Evolutionary conservation across 1,140 invertebrate genomes (phyloP).

Genomic region (Mya arenaria): DNA sequence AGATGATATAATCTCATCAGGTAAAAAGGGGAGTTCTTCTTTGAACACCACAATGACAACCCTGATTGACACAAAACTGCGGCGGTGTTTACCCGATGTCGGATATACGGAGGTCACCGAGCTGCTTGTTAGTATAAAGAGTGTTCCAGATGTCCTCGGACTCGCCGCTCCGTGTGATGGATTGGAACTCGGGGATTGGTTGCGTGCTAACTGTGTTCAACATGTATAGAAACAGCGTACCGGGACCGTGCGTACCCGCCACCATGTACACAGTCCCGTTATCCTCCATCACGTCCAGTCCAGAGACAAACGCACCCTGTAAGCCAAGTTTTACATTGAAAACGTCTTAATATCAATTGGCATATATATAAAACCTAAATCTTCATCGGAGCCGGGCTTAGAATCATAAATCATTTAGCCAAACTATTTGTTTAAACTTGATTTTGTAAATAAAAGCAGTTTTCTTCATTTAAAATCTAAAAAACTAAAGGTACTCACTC

Average conservation of each 20-base stretch:
- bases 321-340: background rate
- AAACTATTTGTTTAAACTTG: background rate
- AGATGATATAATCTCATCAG: background rate
- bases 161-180: constrained; percentile 15
- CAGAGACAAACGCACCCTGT: constrained; percentile 37
- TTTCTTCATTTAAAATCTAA: background rate
- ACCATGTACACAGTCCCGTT: constrained; percentile 42
- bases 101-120: constrained; percentile 36
- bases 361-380: background rate
- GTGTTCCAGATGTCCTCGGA: constrained; percentile 8
- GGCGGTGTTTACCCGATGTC: constrained; percentile 40
- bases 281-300: constrained; percentile 29
- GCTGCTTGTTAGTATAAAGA: background rate
- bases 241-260: constrained; percentile 32
- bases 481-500: background rate
- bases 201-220: constrained; percentile 14
- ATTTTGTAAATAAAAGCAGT: background rate
- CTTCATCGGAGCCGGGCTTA: background rate
- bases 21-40: too few relatives aligned
- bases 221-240: constrained; percentile 38
- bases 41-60: too few relatives aligned
- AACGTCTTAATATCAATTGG: background rate
- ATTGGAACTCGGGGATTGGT: constrained; percentile 35
- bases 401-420: background rate
- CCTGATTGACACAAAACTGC: background rate